These are phyloP conservation scores for Champsocephalus esox DNA, from an alignment of 2,797 vertebrate genomes.

Conservation along the genomic window DNA sequence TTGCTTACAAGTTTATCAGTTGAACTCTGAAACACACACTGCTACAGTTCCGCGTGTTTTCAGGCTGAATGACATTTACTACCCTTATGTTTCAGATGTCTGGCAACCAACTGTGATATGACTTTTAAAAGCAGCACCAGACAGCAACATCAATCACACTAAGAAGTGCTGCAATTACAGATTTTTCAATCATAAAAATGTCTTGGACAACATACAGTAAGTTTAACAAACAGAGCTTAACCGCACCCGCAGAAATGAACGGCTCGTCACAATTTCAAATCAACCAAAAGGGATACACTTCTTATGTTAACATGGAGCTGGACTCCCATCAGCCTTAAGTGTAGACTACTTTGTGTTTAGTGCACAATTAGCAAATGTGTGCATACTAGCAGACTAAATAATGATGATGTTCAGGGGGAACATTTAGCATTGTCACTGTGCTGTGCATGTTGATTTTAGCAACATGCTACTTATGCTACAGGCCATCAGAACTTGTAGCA, in stretches of 20 bases:
- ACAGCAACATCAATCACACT: not conserved
- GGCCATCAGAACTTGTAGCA: too few relatives aligned
- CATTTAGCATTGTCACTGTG: not conserved
- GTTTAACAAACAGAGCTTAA: constrained; percentile 17
- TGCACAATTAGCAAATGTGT: too few relatives aligned
- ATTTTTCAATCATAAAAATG: not conserved
- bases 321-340: too few relatives aligned
- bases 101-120: constrained; percentile 9
- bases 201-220: constrained; percentile 1
- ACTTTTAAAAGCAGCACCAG: constrained; percentile 15
- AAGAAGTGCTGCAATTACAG: not conserved
- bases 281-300: constrained; percentile 1
- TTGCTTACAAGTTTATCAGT: not conserved
- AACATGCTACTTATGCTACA: too few relatives aligned
- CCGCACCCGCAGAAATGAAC: constrained; percentile 3
- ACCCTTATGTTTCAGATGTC: constrained; percentile 10
- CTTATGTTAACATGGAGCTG: too few relatives aligned
- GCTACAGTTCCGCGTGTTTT: not conserved
- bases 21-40: not conserved
- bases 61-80: constrained; percentile 2
- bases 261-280: not conserved
- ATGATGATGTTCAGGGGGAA: not conserved
- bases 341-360: too few relatives aligned
- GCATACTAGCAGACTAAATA: too few relatives aligned
- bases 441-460: too few relatives aligned